Percentiles rank a stretch among this genome's conserved stretches.
Conservation (phyloP, 2,797 vertebrate genomes). For the Hirundo rustica region DNA sequence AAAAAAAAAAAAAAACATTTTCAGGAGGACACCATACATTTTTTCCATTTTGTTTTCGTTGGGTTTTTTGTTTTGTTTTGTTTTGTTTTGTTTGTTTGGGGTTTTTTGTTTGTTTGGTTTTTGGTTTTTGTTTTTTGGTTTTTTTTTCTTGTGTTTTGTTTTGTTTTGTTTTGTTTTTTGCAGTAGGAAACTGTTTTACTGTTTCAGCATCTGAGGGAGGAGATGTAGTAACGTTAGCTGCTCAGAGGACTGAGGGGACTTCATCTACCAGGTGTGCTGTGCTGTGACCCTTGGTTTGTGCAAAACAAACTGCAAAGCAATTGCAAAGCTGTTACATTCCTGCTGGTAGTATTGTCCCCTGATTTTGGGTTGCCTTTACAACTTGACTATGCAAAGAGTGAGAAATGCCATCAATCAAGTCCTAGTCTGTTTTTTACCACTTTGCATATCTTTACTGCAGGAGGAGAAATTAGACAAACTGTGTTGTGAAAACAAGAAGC, state of each 20-base stretch:
- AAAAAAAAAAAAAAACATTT: neutral
- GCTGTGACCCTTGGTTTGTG: neutral
- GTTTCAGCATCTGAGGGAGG: neutral
- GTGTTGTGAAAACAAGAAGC: neutral
- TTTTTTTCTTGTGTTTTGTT: too few relatives aligned
- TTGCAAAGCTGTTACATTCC: neutral
- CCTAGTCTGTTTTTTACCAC: neutral
- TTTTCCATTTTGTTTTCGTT: neutral
- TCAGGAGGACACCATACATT: neutral
- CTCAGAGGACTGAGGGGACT: neutral
- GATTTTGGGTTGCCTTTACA: neutral
- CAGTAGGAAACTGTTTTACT: neutral
- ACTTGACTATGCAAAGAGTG: neutral
- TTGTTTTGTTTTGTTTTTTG: neutral
- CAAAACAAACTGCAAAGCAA: neutral
- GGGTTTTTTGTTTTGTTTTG: too few relatives aligned
- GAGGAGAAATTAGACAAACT: neutral
- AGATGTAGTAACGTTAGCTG: neutral
- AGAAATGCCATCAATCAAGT: rapidly evolving
- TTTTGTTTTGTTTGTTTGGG: too few relatives aligned
- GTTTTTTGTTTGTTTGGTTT: too few relatives aligned
- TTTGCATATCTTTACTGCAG: neutral
- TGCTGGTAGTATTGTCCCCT: neutral
- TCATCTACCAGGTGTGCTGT: neutral
- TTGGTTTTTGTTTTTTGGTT: too few relatives aligned